Conservation (phyloP, 23 tunicate species). For the Corella eumyota region DNA sequence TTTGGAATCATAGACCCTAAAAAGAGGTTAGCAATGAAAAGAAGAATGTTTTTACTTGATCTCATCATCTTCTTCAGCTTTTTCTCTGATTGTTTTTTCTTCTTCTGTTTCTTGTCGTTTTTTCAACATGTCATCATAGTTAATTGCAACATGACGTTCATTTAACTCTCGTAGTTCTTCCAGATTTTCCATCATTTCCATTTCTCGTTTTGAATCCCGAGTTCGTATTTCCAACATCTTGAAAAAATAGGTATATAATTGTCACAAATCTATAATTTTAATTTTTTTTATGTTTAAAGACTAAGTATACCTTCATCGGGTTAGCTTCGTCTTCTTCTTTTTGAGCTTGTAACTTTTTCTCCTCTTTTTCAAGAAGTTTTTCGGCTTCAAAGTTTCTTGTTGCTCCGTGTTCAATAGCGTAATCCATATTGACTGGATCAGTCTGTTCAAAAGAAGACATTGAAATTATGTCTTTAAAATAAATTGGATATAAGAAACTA, state of each 20-base stretch:
- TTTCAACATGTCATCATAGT: constrained; percentile 59
- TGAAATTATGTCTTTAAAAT: too few relatives aligned
- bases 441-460: constrained; percentile 38
- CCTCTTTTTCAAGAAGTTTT: constrained; percentile 73
- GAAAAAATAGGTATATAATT: neutral
- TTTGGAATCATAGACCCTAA: neutral
- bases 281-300: neutral
- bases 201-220: constrained; percentile 89
- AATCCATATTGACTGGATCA: constrained; percentile 82
- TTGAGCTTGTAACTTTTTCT: constrained; percentile 57
- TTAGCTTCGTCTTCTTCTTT: constrained; percentile 90
- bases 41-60: constrained; percentile 20
- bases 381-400: constrained; percentile 99
- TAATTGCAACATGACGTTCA: constrained; percentile 45
- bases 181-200: constrained; percentile 92
- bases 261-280: neutral
- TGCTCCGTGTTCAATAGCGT: constrained; percentile 96
- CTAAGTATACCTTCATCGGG: constrained; percentile 64
- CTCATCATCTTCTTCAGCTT: constrained; percentile 82
- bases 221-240: constrained; percentile 92
- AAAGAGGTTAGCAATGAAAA: neutral
- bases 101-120: constrained; percentile 75
- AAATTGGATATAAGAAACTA: too few relatives aligned
- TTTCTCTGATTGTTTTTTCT: constrained; percentile 49
- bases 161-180: constrained; percentile 89